A percentile compares a stretch with the other conserved stretches of the same genome.
phyloP scores from a whole-genome alignment of 1,140 invertebrate genomes.

The Alviniconcha marisindica region DNA sequence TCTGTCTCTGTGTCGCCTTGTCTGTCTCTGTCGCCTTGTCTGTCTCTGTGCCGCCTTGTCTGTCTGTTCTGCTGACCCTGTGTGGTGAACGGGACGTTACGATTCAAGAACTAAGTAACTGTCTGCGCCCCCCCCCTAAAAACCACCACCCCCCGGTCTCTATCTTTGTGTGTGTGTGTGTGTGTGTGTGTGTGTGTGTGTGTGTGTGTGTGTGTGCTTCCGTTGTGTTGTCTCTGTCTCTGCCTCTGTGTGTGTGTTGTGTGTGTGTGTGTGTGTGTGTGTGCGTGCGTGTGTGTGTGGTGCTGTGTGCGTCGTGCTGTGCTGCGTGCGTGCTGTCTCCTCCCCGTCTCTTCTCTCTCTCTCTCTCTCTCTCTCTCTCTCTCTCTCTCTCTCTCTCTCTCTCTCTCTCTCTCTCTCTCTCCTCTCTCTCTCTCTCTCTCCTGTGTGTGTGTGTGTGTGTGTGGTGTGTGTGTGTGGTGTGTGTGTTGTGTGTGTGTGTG shows the following conservation, averaged over 20 bases:
- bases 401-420: background rate
- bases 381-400: background rate
- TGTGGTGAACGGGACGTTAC: too few species aligned
- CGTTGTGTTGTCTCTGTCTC: too few species aligned
- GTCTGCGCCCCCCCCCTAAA: too few species aligned
- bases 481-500: too few species aligned
- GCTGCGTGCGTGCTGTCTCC: background rate
- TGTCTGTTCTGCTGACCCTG: too few species aligned
- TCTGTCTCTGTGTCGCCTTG: too few species aligned
- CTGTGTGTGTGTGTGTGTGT: too few species aligned
- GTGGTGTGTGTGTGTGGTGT: too few species aligned
- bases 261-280: conserved; percentile 20
- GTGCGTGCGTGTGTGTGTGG: background rate
- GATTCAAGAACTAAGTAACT: too few species aligned
- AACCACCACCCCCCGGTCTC: background rate
- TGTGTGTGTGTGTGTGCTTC: background rate
- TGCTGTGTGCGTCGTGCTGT: background rate
- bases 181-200: background rate
- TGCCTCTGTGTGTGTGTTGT: background rate
- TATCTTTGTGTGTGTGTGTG: background rate
- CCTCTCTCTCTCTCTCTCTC: background rate
- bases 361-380: background rate
- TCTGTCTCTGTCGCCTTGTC: too few species aligned
- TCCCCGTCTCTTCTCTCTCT: background rate
- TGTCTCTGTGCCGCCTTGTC: too few species aligned